phyloP scores from a whole-genome alignment of 1,140 invertebrate species.

The Lamellibrachia luymesi region DNA sequence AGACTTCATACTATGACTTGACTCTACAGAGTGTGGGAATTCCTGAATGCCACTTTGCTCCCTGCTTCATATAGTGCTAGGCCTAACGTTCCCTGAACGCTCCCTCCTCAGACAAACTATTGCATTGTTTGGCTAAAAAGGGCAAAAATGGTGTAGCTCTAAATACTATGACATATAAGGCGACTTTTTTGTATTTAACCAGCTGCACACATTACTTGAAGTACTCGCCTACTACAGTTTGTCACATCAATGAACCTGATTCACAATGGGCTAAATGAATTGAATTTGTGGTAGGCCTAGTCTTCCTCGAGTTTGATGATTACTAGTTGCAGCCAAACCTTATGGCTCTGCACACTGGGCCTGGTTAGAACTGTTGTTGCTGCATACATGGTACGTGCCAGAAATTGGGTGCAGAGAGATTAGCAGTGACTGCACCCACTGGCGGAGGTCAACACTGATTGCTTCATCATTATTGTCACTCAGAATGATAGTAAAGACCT shows the following conservation, averaged over 20 bases:
- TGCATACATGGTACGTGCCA: not conserved
- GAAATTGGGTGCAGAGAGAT: not conserved
- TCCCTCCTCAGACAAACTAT: not conserved
- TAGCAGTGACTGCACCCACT: not conserved
- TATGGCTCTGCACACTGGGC: not conserved
- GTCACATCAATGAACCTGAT: too few relatives aligned
- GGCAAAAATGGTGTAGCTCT: too few relatives aligned
- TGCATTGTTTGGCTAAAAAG: too few relatives aligned
- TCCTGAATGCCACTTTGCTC: not conserved
- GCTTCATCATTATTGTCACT: not conserved
- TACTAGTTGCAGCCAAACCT: not conserved
- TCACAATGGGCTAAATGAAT: too few relatives aligned
- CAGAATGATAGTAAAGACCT: not conserved
- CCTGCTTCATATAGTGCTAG: too few relatives aligned
- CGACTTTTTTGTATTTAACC: too few relatives aligned
- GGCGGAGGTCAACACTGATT: not conserved
- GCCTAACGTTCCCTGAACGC: not conserved
- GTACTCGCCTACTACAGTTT: too few relatives aligned
- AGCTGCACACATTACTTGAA: too few relatives aligned
- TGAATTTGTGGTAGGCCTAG: too few relatives aligned
- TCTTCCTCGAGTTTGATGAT: too few relatives aligned
- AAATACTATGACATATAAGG: too few relatives aligned
- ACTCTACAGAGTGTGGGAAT: not conserved
- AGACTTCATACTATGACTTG: not conserved
- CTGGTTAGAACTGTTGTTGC: not conserved